Evolutionary conservation across 2,797 vertebrate species (phyloP), one percentile per base, ranked within the genome.

Genomic region (Threskiornis aethiopicus): DNA sequence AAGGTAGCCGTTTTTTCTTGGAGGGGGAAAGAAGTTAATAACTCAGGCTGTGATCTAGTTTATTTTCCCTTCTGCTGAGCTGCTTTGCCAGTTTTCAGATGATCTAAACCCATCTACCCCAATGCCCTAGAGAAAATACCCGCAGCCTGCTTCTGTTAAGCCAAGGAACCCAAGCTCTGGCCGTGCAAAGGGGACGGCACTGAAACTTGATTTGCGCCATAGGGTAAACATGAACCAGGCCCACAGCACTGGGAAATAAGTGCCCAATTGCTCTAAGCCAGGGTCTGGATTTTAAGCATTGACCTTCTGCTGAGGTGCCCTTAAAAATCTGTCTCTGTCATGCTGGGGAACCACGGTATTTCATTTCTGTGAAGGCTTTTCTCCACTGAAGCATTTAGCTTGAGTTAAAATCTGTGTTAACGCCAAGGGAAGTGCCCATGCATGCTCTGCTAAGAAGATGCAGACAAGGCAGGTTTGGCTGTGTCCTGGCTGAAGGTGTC

Each of bases 201-300:
- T 24, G 26, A 19, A 16, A 13, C 29, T 26, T 42, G 69, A 1
- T 51, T 37, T 76, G 44, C 22, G 33, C 52, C 52, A 5, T 0
- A 0, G 37, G 15, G n/a, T 41, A 16, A 49, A 52, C 13, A 3
- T 4, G 21, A 67, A 1, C n/a, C 54, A 25, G 55, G 33, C 31
- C 55, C 52, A 24, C 33, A 55, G 78, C 69, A 8, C 19, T 1
- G 3, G 24, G 16, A 54, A 35, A 26, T 16, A 25, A 29, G 25
- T 6, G 39, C 41, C 29, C 41, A 6, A 1, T 2, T 46, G 33
- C 44, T 85, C 24, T 28, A 47, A 84, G 28, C 35, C 41, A 44
- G 28, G 11, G 31, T n/a, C 77, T 26, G 28, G 42, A 20, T 84
- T 75, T 58, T 67, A 89, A 49, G 13, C 41, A 57, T 13, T 0